A percentile compares a stretch with the other conserved stretches of the same genome.
phyloP scores from a whole-genome alignment of 2,797 vertebrate species.

The Salmo trutta region DNA sequence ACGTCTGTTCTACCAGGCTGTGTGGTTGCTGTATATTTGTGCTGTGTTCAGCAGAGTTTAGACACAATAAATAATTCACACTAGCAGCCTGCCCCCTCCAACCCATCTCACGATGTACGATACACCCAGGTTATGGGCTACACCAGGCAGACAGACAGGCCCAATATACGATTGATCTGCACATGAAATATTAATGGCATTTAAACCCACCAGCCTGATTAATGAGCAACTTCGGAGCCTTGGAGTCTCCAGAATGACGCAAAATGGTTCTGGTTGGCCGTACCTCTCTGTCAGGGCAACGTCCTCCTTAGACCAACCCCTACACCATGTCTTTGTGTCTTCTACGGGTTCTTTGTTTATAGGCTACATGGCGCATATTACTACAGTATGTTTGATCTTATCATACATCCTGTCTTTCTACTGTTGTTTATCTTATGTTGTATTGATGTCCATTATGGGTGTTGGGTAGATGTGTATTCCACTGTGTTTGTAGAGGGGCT shows the following conservation, averaged over 20 bases:
- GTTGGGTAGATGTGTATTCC: constrained; percentile 24
- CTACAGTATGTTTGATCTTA: neutral
- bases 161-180: constrained; percentile 48
- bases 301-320: constrained; percentile 17
- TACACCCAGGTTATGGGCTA: neutral
- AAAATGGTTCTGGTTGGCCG: neutral
- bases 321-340: constrained; percentile 21
- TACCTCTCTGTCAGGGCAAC: neutral
- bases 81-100: constrained; percentile 54
- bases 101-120: constrained; percentile 32
- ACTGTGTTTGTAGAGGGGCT: constrained; percentile 18
- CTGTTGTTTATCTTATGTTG: constrained; percentile 26
- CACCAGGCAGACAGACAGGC: constrained; percentile 36
- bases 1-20: constrained; percentile 36
- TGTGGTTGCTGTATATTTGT: constrained; percentile 43
- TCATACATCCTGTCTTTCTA: neutral
- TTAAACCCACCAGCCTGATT: constrained; percentile 32
- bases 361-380: constrained; percentile 31
- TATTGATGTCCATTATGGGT: constrained; percentile 43
- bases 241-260: constrained; percentile 13
- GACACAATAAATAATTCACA: constrained; percentile 79
- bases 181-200: constrained; percentile 47
- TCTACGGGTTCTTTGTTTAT: constrained; percentile 11
- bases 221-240: constrained; percentile 18
- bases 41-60: constrained; percentile 77